Conservation (phyloP, 2,113 vertebrate species). For the Psittacus erithacus region DNA sequence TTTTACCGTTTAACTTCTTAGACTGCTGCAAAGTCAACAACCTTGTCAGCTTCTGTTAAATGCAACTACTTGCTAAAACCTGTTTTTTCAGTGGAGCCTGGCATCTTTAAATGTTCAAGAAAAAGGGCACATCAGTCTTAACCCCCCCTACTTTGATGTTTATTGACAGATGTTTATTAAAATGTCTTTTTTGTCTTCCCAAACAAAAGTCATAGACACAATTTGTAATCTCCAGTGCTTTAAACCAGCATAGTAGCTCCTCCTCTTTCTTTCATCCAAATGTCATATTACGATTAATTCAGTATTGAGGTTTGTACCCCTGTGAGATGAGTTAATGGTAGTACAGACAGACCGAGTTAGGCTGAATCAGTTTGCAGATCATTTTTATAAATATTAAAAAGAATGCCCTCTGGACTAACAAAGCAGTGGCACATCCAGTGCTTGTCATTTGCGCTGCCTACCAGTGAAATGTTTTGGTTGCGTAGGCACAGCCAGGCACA, state of each 20-base stretch:
- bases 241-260: neutral
- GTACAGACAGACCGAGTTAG: slow-evolving; percentile 19
- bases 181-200: neutral
- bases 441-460: neutral
- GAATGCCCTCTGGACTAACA: slow-evolving; percentile 23
- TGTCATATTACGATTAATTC: neutral
- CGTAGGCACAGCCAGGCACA: slow-evolving; percentile 23
- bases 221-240: neutral
- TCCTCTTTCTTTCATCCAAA: slow-evolving; percentile 4
- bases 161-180: slow-evolving; percentile 25
- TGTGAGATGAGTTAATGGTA: slow-evolving; percentile 21
- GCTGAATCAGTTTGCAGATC: neutral
- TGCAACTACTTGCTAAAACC: neutral
- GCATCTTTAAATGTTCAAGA: neutral
- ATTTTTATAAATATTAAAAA: slow-evolving; percentile 57
- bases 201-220: neutral
- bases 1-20: neutral
- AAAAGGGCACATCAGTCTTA: neutral
- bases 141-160: neutral
- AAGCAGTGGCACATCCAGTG: neutral
- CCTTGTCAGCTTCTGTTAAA: slow-evolving; percentile 1
- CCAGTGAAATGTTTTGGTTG: slow-evolving; percentile 24
- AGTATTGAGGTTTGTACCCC: neutral
- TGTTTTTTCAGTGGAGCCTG: neutral
- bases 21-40: neutral